Conservation (phyloP, 2,113 vertebrate species). For the Gnathonemus longibarbis region DNA sequence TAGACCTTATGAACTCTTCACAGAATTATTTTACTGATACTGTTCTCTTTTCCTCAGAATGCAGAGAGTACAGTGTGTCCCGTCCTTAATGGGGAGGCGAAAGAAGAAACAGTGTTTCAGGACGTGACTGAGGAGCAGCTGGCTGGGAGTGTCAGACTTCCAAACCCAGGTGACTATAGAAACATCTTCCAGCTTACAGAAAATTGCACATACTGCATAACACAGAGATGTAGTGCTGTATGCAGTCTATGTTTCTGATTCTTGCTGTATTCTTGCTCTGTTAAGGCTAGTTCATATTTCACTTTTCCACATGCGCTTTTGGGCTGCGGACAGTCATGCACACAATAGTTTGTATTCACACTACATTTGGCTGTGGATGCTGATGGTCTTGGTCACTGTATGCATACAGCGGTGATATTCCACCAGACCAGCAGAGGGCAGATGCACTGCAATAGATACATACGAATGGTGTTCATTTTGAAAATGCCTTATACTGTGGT, state of each 20-base stretch:
- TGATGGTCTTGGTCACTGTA: neutral
- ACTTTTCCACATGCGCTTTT: neutral
- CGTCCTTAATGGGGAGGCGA: neutral
- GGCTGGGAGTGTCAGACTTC: too few species aligned
- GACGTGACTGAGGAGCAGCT: neutral
- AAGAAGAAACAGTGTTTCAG: neutral
- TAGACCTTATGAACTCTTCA: neutral
- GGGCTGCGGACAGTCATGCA: neutral
- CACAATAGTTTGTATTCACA: neutral
- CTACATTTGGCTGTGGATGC: neutral
- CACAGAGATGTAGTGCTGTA: too few species aligned
- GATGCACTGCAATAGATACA: too few species aligned
- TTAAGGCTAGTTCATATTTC: neutral
- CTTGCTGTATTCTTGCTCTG: neutral
- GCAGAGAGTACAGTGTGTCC: neutral
- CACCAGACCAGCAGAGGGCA: neutral
- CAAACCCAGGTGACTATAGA: too few species aligned
- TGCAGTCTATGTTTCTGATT: too few species aligned
- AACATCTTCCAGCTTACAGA: too few species aligned
- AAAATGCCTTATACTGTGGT: too few species aligned
- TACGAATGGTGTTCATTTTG: too few species aligned
- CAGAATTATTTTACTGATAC: too few species aligned
- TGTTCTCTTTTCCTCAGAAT: neutral
- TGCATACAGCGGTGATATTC: too few species aligned
- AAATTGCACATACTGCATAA: too few species aligned